Conservation (phyloP, 1,140 invertebrate species). For the Brachionus angularis region DNA sequence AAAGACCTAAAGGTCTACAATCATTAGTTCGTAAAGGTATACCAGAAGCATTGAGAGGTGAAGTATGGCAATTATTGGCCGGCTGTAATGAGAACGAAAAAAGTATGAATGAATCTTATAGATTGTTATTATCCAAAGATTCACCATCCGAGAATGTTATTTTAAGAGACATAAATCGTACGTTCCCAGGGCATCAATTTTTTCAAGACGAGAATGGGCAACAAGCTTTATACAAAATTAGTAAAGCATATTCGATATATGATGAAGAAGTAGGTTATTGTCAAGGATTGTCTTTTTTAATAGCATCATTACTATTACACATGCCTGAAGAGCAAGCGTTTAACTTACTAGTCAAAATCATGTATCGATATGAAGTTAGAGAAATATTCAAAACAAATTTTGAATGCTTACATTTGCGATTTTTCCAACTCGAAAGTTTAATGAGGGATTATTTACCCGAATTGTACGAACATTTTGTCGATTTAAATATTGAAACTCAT, state of each 20-base stretch:
- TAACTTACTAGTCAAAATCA: conserved; percentile 87
- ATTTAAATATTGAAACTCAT: conserved; percentile 88
- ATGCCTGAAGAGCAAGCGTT: conserved; percentile 99
- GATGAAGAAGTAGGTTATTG: conserved; percentile 97
- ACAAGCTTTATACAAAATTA: conserved; percentile 88
- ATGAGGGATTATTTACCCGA: conserved; percentile 89
- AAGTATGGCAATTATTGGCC: conserved; percentile 92
- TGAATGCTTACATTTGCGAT: conserved; percentile 84
- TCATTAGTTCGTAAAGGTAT: conserved; percentile 66
- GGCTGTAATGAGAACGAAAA: conserved; percentile 74
- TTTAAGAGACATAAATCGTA: conserved; percentile 88
- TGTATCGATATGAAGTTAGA: conserved; percentile 90
- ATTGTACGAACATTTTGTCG: conserved; percentile 80
- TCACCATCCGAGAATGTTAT: conserved; percentile 85
- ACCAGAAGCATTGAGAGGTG: conserved; percentile 88
- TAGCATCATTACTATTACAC: conserved; percentile 86
- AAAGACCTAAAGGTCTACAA: conserved; percentile 20
- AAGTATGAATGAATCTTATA: conserved; percentile 87
- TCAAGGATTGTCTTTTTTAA: conserved; percentile 93
- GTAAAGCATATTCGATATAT: conserved; percentile 87
- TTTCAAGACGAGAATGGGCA: conserved; percentile 78
- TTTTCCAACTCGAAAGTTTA: conserved; percentile 91
- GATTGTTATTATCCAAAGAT: conserved; percentile 83
- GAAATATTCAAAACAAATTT: conserved; percentile 94
- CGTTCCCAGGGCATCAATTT: conserved; percentile 95